These are phyloP conservation scores for Drosophila virilis DNA, from an alignment of 1,140 invertebrate genomes.

Conservation along the genomic window DNA sequence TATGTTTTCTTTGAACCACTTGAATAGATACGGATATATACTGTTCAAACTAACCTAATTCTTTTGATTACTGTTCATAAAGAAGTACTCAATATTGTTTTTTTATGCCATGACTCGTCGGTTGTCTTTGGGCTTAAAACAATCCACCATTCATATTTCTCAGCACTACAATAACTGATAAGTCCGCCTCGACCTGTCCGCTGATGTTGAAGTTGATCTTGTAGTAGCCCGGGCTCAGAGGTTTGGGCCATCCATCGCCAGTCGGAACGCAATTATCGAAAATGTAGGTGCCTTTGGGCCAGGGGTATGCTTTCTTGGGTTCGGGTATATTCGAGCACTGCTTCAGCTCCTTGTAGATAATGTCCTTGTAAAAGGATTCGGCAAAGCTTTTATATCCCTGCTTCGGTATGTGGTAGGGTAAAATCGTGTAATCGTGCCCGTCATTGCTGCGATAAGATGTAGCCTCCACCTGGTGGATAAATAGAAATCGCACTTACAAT, in stretches of 20 bases:
- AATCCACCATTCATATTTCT: too few relatives aligned
- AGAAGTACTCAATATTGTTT: neutral
- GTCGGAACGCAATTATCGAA: constrained; percentile 38
- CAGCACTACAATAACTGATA: neutral
- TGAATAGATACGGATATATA: too few relatives aligned
- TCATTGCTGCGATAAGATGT: constrained; percentile 33
- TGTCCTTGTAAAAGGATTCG: constrained; percentile 44
- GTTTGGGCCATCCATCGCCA: constrained; percentile 53
- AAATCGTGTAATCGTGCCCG: constrained; percentile 56
- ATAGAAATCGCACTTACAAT: neutral
- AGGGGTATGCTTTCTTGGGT: constrained; percentile 48
- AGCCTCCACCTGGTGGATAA: constrained; percentile 50
- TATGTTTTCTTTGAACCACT: too few relatives aligned
- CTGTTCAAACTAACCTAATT: too few relatives aligned
- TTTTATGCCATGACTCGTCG: neutral
- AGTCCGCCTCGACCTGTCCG: constrained; percentile 42
- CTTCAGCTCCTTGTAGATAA: constrained; percentile 44
- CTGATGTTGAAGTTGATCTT: constrained; percentile 37
- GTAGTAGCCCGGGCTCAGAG: constrained; percentile 52
- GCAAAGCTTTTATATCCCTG: constrained; percentile 30
- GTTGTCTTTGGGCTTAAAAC: too few relatives aligned
- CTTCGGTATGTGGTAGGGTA: constrained; percentile 42
- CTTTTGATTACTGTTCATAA: neutral
- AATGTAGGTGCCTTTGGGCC: constrained; percentile 34
- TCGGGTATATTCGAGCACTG: constrained; percentile 53